A percentile compares a stretch with the other conserved stretches of the same genome.
Evolutionary conservation across 1,140 invertebrate genomes (phyloP).

Genomic region (Polyergus mexicanus): DNA sequence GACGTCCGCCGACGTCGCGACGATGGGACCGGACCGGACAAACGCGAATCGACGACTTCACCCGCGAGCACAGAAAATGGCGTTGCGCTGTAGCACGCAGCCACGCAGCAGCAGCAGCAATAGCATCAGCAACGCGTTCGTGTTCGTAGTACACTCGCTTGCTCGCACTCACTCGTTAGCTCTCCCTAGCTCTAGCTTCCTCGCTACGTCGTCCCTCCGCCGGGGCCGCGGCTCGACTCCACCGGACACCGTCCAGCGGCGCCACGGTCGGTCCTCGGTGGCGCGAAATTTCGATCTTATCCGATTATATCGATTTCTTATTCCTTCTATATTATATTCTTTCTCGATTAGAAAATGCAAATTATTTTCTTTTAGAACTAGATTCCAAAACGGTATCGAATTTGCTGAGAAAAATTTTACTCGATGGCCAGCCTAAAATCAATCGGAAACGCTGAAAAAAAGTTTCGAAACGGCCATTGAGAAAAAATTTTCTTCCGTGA

Average conservation of each 20-base stretch:
- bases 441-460: no score
- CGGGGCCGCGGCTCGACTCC: conserved; percentile 32
- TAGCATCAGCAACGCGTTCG: not conserved
- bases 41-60: conserved; percentile 58
- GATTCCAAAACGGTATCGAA: no score
- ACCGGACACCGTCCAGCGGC: conserved; percentile 1
- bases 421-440: no score
- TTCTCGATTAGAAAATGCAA: no score
- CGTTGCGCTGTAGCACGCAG: conserved; percentile 57
- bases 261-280: not conserved
- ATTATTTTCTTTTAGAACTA: not conserved
- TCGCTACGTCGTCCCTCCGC: conserved; percentile 28
- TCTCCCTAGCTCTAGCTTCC: conserved; percentile 1
- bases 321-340: not conserved
- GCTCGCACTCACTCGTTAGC: not conserved
- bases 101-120: conserved; percentile 2
- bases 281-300: conserved; percentile 6
- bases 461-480: no score
- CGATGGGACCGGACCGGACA: not conserved
- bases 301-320: not conserved
- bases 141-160: not conserved
- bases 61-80: conserved; percentile 70
- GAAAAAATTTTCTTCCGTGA: no score
- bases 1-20: conserved; percentile 47
- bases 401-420: no score